A percentile compares a stretch with the other conserved stretches of the same genome.
Conservation (phyloP, 2,888 invertebrate species). For the Eurois occulta region DNA sequence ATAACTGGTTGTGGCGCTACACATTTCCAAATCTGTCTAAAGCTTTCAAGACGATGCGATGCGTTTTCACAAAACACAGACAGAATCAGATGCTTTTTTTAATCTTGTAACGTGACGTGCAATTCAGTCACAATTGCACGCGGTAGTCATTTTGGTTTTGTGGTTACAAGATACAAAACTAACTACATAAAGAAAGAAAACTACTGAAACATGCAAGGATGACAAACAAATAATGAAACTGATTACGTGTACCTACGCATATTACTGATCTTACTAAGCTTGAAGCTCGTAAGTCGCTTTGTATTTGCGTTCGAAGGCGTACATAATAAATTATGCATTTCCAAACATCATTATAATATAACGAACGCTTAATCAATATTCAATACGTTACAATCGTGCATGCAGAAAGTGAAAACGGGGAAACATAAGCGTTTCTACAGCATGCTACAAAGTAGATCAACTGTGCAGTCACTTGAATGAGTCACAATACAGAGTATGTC, state of each 20-base stretch:
- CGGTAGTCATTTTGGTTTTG: conserved; percentile 55
- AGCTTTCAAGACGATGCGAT: conserved; percentile 71
- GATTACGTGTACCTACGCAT: conserved; percentile 40
- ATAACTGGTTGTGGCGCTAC: conserved; percentile 68
- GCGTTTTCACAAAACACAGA: conserved; percentile 67
- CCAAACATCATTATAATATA: neutral
- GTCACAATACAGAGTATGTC: conserved; percentile 60
- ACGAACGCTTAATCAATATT: conserved; percentile 31
- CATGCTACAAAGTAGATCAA: conserved; percentile 66
- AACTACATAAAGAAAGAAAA: conserved; percentile 63
- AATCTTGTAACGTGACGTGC: conserved; percentile 67
- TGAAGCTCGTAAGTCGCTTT: conserved; percentile 5
- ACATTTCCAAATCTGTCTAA: conserved; percentile 76
- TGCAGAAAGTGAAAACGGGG: conserved; percentile 68
- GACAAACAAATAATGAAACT: conserved; percentile 57
- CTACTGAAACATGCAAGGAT: conserved; percentile 72
- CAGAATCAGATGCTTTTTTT: conserved; percentile 68
- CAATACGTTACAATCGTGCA: conserved; percentile 51
- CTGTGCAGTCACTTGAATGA: conserved; percentile 63
- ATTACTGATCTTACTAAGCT: conserved; percentile 23
- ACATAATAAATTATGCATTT: conserved; percentile 23
- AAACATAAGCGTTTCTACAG: conserved; percentile 65
- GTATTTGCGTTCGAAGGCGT: conserved; percentile 8
- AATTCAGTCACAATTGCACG: conserved; percentile 54
- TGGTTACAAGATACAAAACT: conserved; percentile 69